Evolutionary conservation across 1,140 invertebrate genomes (phyloP).

Genomic region (Coelopa frigida): DNA sequence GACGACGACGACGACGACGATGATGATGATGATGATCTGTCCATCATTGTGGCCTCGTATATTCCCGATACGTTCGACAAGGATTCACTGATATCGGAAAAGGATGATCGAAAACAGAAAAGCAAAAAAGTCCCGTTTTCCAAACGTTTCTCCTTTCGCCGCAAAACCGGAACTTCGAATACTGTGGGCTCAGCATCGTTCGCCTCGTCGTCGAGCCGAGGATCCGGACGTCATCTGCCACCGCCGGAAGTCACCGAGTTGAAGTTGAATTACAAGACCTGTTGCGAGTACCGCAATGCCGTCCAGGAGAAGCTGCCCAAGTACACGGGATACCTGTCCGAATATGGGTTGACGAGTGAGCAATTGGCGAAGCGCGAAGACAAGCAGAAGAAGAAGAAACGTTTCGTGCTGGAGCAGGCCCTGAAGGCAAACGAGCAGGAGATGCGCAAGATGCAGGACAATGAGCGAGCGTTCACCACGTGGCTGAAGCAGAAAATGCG

Average conservation of each 20-base stretch:
- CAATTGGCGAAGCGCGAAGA: slow-evolving; percentile 34
- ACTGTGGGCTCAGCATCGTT: slow-evolving; percentile 3
- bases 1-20: slow-evolving; percentile 2
- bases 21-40: slow-evolving; percentile 35
- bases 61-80: slow-evolving; percentile 31
- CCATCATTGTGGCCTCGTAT: slow-evolving; percentile 39
- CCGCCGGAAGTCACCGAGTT: slow-evolving; percentile 17
- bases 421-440: slow-evolving; percentile 34
- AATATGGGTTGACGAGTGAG: slow-evolving; percentile 38
- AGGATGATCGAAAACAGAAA: neutral
- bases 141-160: slow-evolving; percentile 32
- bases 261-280: slow-evolving; percentile 38
- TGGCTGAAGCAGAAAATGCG: slow-evolving; percentile 44
- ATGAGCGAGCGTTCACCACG: slow-evolving; percentile 40
- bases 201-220: too few relatives aligned
- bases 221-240: slow-evolving; percentile 4
- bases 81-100: neutral
- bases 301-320: slow-evolving; percentile 34
- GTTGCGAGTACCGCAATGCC: slow-evolving; percentile 38
- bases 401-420: slow-evolving; percentile 26
- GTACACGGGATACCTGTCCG: slow-evolving; percentile 41
- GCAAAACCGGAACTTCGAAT: slow-evolving; percentile 19
- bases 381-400: slow-evolving; percentile 25
- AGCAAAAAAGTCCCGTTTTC: slow-evolving; percentile 7
- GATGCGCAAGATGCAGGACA: slow-evolving; percentile 39